These are phyloP conservation scores for Myzus persicae DNA, from an alignment of 1,140 invertebrate genomes.

Conservation along the genomic window DNA sequence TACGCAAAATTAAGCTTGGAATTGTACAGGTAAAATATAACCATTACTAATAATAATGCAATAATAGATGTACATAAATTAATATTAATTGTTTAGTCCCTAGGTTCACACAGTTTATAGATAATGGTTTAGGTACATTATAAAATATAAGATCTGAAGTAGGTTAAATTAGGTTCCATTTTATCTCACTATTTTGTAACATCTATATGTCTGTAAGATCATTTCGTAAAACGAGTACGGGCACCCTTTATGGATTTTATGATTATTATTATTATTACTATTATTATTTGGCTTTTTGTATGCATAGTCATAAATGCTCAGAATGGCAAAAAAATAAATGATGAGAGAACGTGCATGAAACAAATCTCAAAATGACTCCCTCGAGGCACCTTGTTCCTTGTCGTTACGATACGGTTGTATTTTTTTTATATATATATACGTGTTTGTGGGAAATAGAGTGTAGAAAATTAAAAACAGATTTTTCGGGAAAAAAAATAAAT, in stretches of 20 bases:
- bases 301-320: constrained; percentile 24
- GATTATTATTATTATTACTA: constrained; percentile 18
- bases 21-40: neutral
- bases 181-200: neutral
- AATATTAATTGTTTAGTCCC: too few relatives aligned
- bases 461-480: constrained; percentile 35
- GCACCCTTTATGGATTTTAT: neutral
- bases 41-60: neutral
- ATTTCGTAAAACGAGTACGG: neutral
- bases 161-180: neutral
- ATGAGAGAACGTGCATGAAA: constrained; percentile 12
- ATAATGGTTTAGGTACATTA: neutral
- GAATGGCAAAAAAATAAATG: neutral
- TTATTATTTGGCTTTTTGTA: constrained; percentile 16
- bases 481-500: neutral
- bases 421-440: neutral
- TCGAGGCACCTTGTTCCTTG: neutral
- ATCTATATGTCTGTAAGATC: neutral
- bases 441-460: neutral
- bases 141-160: neutral
- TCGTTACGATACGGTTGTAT: neutral
- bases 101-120: neutral
- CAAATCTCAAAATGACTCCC: constrained; percentile 45
- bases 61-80: neutral
- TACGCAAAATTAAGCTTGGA: neutral